Percentiles rank a stretch among this genome's conserved stretches.
Conservation (phyloP, 2,113 vertebrate genomes). For the Piprites chloris region DNA sequence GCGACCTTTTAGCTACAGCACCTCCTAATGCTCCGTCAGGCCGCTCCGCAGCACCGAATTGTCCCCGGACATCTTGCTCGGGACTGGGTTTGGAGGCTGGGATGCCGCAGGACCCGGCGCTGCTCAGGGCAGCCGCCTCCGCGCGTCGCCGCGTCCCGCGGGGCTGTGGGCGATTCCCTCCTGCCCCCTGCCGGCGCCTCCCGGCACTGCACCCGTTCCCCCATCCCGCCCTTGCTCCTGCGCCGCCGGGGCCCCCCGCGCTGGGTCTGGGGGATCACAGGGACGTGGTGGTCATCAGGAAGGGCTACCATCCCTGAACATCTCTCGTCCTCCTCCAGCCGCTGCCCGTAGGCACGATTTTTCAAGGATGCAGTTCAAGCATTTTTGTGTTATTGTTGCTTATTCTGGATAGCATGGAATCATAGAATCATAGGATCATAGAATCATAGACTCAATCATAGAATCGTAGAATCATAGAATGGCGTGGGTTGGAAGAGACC, state of each 20-base stretch:
- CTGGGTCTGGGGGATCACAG: fast-evolving
- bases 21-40: background rate
- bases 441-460: too few species aligned
- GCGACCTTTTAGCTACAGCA: background rate
- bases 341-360: fast-evolving
- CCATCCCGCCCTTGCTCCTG: background rate
- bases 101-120: background rate
- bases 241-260: too few species aligned
- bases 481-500: background rate
- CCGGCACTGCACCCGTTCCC: background rate
- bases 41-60: background rate
- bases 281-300: fast-evolving
- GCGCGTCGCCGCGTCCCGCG: fast-evolving
- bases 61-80: background rate
- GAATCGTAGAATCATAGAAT: fast-evolving
- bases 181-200: constrained; percentile 10
- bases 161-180: background rate
- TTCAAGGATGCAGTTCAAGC: fast-evolving
- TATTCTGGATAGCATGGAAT: fast-evolving
- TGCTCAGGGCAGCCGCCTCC: background rate
- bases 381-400: background rate
- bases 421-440: fast-evolving
- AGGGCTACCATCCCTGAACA: fast-evolving
- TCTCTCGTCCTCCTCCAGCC: background rate
- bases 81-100: background rate